These are phyloP conservation scores for Xestia c-nigrum DNA, from an alignment of 2,888 invertebrate genomes.

Conservation along the genomic window DNA sequence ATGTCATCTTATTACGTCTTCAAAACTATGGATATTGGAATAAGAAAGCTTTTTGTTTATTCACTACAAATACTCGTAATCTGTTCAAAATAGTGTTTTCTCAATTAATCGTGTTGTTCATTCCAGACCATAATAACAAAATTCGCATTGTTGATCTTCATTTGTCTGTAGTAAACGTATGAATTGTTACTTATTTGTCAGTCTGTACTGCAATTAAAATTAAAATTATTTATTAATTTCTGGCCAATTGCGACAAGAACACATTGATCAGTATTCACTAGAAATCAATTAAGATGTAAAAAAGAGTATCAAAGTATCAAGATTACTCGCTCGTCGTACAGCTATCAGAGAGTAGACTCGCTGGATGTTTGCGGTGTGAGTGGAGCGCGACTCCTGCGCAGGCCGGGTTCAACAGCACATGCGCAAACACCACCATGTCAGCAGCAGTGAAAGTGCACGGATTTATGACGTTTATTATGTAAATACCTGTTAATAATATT, in stretches of 20 bases:
- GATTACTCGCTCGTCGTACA: neutral
- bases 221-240: neutral
- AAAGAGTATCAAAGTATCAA: conserved; percentile 42
- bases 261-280: neutral
- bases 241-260: neutral
- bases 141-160: no score
- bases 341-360: conserved; percentile 44
- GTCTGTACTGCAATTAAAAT: neutral
- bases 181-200: neutral
- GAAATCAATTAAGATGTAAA: neutral
- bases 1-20: neutral
- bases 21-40: neutral
- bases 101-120: neutral
- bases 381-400: conserved; percentile 66
- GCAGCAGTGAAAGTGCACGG: conserved; percentile 66
- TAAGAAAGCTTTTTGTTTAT: neutral
- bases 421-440: conserved; percentile 66
- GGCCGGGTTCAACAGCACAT: conserved; percentile 73
- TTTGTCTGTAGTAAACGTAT: neutral
- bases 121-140: neutral
- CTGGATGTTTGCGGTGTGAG: conserved; percentile 66
- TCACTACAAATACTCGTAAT: neutral
- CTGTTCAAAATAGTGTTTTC: no score
- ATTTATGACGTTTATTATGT: conserved; percentile 66
- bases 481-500: conserved; percentile 14